Evolutionary conservation across 2,113 vertebrate genomes (phyloP).

Genomic region (Lepus americanus): DNA sequence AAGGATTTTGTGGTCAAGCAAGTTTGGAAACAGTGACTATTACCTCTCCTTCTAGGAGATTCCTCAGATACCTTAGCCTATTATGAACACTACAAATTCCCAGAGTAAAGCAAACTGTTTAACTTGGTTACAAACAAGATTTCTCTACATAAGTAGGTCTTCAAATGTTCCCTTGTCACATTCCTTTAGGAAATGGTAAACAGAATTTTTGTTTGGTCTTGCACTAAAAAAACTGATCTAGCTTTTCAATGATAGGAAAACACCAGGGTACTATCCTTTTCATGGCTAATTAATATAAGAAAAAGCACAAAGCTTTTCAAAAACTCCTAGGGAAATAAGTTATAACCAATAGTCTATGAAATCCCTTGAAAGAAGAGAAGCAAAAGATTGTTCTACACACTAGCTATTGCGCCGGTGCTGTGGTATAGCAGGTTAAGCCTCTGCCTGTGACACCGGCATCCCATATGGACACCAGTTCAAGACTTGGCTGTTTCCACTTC

Average conservation of each 20-base stretch:
- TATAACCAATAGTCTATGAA: not conserved
- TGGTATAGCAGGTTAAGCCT: too few relatives aligned
- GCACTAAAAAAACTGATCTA: not conserved
- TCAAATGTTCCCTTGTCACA: not conserved
- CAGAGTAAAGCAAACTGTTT: not conserved
- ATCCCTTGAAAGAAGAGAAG: not conserved
- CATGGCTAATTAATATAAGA: constrained; percentile 1
- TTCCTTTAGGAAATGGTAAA: not conserved
- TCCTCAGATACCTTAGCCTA: not conserved
- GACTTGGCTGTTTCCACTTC: too few relatives aligned
- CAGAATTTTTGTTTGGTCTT: not conserved
- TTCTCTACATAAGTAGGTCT: not conserved
- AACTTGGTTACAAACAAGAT: not conserved
- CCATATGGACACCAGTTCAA: too few relatives aligned
- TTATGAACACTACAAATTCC: not conserved
- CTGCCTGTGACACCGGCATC: too few relatives aligned
- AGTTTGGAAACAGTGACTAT: not conserved
- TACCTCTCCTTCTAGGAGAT: not conserved
- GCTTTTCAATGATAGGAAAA: not conserved
- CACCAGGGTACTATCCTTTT: constrained; percentile 8
- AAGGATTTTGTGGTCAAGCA: not conserved
- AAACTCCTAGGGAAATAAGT: not conserved
- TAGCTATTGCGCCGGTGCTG: too few relatives aligned
- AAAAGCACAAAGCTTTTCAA: not conserved
- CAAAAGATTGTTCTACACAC: too few relatives aligned